Conservation (phyloP, 1,140 invertebrate species). For the Galleria mellonella region DNA sequence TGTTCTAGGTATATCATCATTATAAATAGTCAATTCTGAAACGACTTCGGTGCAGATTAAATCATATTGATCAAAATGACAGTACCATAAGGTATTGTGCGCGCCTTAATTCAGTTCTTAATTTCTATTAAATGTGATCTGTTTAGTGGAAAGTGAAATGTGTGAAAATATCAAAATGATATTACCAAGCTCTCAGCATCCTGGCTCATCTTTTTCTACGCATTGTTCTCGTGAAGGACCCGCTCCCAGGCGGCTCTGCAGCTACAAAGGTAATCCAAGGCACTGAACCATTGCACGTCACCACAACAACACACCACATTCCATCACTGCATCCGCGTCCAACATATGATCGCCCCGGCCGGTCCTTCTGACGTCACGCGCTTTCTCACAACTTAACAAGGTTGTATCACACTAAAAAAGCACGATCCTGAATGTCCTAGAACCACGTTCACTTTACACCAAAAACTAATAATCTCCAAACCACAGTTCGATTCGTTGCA, state of each 20-base stretch:
- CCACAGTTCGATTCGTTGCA: conserved; percentile 33
- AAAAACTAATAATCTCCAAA: conserved; percentile 24
- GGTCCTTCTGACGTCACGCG: conserved; percentile 65
- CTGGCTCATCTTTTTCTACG: conserved; percentile 72
- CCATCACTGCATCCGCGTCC: conserved; percentile 72
- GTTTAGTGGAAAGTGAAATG: not conserved
- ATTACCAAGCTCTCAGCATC: conserved; percentile 73
- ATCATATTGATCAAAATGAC: not conserved
- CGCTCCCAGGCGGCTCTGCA: conserved; percentile 47
- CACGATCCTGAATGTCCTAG: conserved; percentile 15
- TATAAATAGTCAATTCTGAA: conserved; percentile 49
- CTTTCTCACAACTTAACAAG: conserved; percentile 61
- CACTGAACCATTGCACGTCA: conserved; percentile 60
- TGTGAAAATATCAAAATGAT: conserved; percentile 48
- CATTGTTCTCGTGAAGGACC: conserved; percentile 58
- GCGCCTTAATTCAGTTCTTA: no score
- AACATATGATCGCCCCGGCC: conserved; percentile 69
- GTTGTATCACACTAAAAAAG: conserved; percentile 32
- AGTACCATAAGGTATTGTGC: no score
- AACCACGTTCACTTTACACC: conserved; percentile 21
- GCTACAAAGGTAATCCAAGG: conserved; percentile 49
- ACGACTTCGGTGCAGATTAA: conserved; percentile 16
- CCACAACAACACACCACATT: conserved; percentile 66
- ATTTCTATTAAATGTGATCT: no score
- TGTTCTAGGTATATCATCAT: conserved; percentile 41